phyloP scores from a whole-genome alignment of 2,888 invertebrate species.

The Mythimna pallens region DNA sequence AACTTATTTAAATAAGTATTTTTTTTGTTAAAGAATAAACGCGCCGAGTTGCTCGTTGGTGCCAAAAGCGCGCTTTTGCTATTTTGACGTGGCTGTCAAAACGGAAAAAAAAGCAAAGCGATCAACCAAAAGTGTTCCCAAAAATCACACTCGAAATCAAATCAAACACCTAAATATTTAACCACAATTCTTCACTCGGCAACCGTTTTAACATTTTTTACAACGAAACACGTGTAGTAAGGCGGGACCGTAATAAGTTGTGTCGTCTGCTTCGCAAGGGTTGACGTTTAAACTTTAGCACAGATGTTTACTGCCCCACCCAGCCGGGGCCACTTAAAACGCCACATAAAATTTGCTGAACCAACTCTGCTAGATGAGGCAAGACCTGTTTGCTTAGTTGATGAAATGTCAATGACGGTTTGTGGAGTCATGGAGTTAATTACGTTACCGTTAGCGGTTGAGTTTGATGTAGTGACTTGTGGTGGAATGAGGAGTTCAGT shows the following conservation, averaged over 20 bases:
- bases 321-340: conserved; percentile 79
- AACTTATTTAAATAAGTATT: too few relatives aligned
- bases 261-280: conserved; percentile 78
- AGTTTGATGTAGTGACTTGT: conserved; percentile 34
- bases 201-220: conserved; percentile 57
- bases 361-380: conserved; percentile 73
- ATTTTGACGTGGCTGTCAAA: too few relatives aligned
- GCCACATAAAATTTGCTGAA: conserved; percentile 77
- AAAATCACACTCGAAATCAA: conserved; percentile 18
- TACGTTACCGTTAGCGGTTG: conserved; percentile 43
- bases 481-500: neutral
- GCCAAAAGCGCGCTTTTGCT: too few relatives aligned
- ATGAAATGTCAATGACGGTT: conserved; percentile 60
- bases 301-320: conserved; percentile 82
- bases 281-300: conserved; percentile 85
- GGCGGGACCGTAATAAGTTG: conserved; percentile 83
- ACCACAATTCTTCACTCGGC: conserved; percentile 8
- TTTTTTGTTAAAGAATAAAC: too few relatives aligned
- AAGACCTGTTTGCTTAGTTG: conserved; percentile 48
- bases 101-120: neutral
- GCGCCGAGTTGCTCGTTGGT: too few relatives aligned
- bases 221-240: conserved; percentile 76
- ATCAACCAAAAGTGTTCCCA: neutral
- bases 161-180: conserved; percentile 17
- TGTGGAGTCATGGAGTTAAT: conserved; percentile 59